phyloP scores from a whole-genome alignment of 2,113 vertebrate genomes.

The Seriola rivoliana region DNA sequence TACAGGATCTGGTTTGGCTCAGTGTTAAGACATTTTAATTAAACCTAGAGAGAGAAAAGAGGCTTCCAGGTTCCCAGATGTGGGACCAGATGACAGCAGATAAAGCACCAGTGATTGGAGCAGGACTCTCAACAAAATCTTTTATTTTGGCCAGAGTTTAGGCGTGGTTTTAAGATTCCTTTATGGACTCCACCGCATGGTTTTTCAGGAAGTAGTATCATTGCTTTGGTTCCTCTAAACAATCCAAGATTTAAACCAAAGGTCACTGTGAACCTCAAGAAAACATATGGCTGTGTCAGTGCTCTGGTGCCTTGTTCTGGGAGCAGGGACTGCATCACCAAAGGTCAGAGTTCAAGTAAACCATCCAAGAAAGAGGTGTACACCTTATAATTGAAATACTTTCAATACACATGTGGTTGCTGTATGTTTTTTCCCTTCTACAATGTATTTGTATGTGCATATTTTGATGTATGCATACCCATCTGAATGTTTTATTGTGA shows the following conservation, averaged over 20 bases:
- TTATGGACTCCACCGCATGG: not conserved
- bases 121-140: not conserved
- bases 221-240: not conserved
- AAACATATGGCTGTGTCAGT: not conserved
- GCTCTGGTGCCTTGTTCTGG: not conserved
- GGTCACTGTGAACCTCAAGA: not conserved
- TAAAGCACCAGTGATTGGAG: constrained; percentile 10
- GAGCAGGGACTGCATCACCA: not conserved
- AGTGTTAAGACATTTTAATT: constrained; percentile 34
- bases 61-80: constrained; percentile 24
- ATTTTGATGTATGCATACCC: not conserved
- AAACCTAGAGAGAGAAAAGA: constrained; percentile 23
- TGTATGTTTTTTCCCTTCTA: not conserved
- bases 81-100: constrained; percentile 9
- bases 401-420: not conserved
- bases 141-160: constrained; percentile 4
- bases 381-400: not conserved
- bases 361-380: not conserved
- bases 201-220: not conserved
- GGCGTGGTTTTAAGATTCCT: constrained; percentile 4
- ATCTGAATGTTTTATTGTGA: not conserved
- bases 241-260: not conserved
- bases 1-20: constrained; percentile 1
- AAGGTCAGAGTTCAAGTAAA: not conserved
- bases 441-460: not conserved